Base-by-base conservation (phyloP, 2,797 vertebrate species). In the Phrynocephalus guinanensis region DNA sequence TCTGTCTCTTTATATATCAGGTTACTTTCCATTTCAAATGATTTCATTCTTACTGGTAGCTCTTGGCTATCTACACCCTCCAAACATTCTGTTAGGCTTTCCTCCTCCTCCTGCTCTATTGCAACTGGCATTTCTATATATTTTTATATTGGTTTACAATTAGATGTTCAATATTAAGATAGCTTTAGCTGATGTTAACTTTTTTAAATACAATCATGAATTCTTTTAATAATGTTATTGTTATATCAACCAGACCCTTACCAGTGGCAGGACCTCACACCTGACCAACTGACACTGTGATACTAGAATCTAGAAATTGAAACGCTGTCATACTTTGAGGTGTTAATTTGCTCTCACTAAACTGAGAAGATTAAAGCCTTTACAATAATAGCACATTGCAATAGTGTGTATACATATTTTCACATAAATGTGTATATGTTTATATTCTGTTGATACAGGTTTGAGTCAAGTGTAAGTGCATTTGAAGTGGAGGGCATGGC, bases 401-500 rank as follows among this genome's bases (percentile, higher is more conserved):
- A 56, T 56, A 33, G 1, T 73, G 4, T 24, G 1, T 78, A 8
- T 71, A 11, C 73, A 15, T 72, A 2, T 30, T 52, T 10, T 85
- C 18, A 75, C 80, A 8, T 81, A 77, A 86, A 86, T 88, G 5
- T 88, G 33, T 67, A 3, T 56, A 26, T 86, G 83, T 89, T 71
- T 93, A 2, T 82, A 56, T 9, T 92, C 0, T 83, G n/a, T 90
- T 56, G 77, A 85, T 89, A 90, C 94, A 99, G 99, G 95, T 91
- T 99, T 94, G 97, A 97, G 95, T 97, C 98, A 56, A 94, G 96
- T 95, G 96, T 99, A 90, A 97, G 95, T 83, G 97, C 98, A 88
- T 98, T 99, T 90, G 98, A 98, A 95, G 97, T 99, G 92, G 98
- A 97, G 0, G 99, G 99, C 7, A 93, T 97, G 89, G 96, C 97